These are phyloP conservation scores for Euschistus heros DNA, from an alignment of 1,140 invertebrate genomes.

Conservation along the genomic window DNA sequence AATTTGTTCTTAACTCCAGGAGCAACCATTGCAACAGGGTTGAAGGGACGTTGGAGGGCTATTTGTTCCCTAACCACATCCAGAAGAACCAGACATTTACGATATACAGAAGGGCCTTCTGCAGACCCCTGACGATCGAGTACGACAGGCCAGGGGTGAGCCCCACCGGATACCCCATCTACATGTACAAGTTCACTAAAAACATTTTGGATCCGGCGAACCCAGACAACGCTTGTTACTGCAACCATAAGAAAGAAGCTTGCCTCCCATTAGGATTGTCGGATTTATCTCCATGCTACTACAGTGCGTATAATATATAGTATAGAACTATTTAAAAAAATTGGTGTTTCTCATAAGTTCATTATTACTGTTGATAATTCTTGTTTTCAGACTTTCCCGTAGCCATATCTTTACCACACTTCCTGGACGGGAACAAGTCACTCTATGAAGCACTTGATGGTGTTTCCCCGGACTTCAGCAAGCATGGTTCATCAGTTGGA, in stretches of 20 bases:
- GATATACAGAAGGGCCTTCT: slow-evolving; percentile 56
- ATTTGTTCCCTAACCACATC: slow-evolving; percentile 45
- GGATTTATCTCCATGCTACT: slow-evolving; percentile 59
- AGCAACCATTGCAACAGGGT: slow-evolving; percentile 19
- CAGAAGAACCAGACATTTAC: slow-evolving; percentile 41
- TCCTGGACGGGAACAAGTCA: slow-evolving; percentile 52
- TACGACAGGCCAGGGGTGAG: slow-evolving; percentile 35
- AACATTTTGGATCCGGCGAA: slow-evolving; percentile 45
- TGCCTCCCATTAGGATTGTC: slow-evolving; percentile 51
- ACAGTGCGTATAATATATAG: slow-evolving; percentile 43
- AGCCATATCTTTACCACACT: slow-evolving; percentile 68
- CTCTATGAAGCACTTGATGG: slow-evolving; percentile 54
- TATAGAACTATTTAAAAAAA: not conserved
- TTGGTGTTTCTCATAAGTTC: not conserved
- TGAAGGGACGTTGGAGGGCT: slow-evolving; percentile 34
- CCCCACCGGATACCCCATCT: slow-evolving; percentile 36
- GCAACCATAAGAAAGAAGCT: slow-evolving; percentile 35
- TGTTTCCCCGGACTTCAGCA: slow-evolving; percentile 44
- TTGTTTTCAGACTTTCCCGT: slow-evolving; percentile 48
- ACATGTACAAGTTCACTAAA: slow-evolving; percentile 40
- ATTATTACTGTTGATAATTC: not conserved
- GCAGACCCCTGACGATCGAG: slow-evolving; percentile 46
- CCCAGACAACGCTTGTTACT: slow-evolving; percentile 51
- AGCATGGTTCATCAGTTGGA: slow-evolving; percentile 41
- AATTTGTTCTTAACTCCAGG: slow-evolving; percentile 9